Evolutionary conservation across 2,113 vertebrate genomes (phyloP).

Genomic region (Chloropsis cyanopogon): DNA sequence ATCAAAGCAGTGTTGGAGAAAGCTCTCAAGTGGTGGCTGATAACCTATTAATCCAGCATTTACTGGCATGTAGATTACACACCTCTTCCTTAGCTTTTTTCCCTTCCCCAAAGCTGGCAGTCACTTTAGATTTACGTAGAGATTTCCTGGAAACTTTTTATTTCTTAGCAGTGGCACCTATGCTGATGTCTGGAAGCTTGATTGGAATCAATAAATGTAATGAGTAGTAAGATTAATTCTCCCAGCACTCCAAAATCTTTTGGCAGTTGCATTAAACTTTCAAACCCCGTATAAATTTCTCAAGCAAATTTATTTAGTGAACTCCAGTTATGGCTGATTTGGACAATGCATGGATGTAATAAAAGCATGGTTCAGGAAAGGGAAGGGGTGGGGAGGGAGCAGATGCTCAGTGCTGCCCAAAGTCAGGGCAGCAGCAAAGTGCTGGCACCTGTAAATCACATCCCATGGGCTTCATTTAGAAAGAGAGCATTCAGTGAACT

Average conservation of each 20-base stretch:
- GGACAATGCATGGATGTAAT: background rate
- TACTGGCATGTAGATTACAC: background rate
- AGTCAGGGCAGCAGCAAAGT: background rate
- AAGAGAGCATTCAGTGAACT: background rate
- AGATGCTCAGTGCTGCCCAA: background rate
- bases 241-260: background rate
- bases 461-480: background rate
- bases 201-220: constrained; percentile 51
- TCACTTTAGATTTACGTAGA: background rate
- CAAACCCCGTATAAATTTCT: background rate
- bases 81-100: background rate
- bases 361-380: background rate
- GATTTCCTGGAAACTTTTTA: constrained; percentile 44
- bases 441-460: background rate
- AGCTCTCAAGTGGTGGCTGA: background rate
- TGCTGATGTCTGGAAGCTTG: background rate
- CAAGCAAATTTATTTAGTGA: background rate
- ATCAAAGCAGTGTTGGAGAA: background rate
- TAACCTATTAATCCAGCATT: background rate
- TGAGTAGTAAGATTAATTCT: constrained; percentile 2
- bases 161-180: constrained; percentile 40
- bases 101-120: background rate
- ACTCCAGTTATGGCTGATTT: background rate
- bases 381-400: background rate
- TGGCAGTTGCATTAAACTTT: constrained; percentile 49